Evolutionary conservation across 2,888 invertebrate genomes (phyloP), one percentile per base, ranked within the genome.

Genomic region (Orthosia gracilis): DNA sequence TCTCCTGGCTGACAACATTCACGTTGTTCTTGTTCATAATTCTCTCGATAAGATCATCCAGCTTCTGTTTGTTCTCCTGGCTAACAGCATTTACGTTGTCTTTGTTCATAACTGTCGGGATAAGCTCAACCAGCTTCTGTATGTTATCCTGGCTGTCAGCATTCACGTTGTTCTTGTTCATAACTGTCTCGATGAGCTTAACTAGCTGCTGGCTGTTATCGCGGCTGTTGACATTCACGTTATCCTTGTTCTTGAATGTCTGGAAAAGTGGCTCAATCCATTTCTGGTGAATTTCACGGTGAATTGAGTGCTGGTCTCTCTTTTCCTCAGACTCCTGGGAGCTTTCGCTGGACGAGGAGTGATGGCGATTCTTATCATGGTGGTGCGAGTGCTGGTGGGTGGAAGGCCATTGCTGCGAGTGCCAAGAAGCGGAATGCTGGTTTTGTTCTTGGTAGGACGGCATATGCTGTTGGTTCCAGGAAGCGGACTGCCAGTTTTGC

Each of bases 191-290:
- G 9, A 40, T 40, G 9, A 40, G 40, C 9, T 1, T 40, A 40
- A 9, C 40, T 9, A 40, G 40, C 40, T 40, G 7, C 40, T 40
- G 40, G 7, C 1, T 5, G 31, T 31, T 31, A 5, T 31, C 31
- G 5, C 7, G 31, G 31, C 40, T 7, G 40, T 40, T 62, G 31
- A 40, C n/a, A 52, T 69, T 69, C 21, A 89, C 80, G 50, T 81
- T 81, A 49, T 87, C 83, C 50, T 80, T 86, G 52, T 85, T 45
- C 45, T 21, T 61, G 1, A 61, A 13, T 58, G 88, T 81, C 69
- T 88, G 85, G 26, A 80, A 76, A 62, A 88, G 69, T 13, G 89
- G 89, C 3, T 88, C 72, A 77, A 84, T 86, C 90, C 90, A 89
- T 63, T 90, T 83, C 72, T 81, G 77, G 64, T 64, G 74, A 9